Evolutionary conservation across 1,140 invertebrate genomes (phyloP), one percentile per base, ranked within the genome.

Genomic region (Caenorhabditis latens): DNA sequence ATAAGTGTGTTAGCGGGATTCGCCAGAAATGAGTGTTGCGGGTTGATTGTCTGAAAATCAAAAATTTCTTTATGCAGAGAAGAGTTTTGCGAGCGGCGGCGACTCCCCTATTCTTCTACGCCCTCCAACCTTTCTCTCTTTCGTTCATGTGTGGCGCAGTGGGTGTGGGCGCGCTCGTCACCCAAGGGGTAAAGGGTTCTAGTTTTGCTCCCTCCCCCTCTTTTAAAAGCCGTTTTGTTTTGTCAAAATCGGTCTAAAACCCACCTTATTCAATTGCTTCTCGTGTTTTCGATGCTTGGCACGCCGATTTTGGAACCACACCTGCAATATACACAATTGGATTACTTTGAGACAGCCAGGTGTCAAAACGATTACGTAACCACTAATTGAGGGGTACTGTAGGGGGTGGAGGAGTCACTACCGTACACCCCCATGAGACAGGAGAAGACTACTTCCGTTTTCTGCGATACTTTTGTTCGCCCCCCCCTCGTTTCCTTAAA

Each of bases 281-380:
- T 88, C 87, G 14, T 88, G 87, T 43, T 88, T 88, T 50, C 87
- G 83, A 63, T 88, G 87, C 65, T 88, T 88, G n/a, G 87, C 87
- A 11, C 87, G 63, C 13, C 87, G 63, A 53, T 88, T 88, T 43
- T 88, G 87, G 84, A 88, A 88, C 87, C 87, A 88, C 43, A 88
- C 87, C 87, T 88, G 71, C 63, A 85, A 88, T 8, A 71, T 11
- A 46, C 43, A 84, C 43, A 84, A 79, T 79, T 79, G 71, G 71
- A 79, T 79, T 79, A 79, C 6, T n/a, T 4, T 48, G 40, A 85
- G 46, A 16, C 61, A 85, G 63, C 50, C 32, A 85, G 84, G 65
- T 67, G 65, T 48, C 50, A 71, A 61, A 67, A 63, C 55, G 42
- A 46, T 61, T 84, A 84, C 83, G 83, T 43, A 61, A 79, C 19